Conservation (phyloP, 2,888 invertebrate species). For the Zaprionus bogoriensis region DNA sequence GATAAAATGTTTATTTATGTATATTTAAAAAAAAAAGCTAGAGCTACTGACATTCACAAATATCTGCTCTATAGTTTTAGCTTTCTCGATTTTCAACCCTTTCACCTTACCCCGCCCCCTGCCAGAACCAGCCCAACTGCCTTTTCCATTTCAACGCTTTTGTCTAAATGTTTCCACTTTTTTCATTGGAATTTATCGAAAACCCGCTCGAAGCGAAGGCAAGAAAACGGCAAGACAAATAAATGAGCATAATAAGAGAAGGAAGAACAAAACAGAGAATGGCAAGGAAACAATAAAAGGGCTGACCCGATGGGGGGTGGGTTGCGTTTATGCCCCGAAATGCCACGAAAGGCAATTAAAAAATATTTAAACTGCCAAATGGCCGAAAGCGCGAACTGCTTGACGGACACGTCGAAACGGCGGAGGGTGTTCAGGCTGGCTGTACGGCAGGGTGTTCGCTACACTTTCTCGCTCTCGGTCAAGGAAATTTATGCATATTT, state of each 20-base stretch:
- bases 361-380: constrained; percentile 79
- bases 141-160: constrained; percentile 40
- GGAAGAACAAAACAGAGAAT: neutral
- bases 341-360: constrained; percentile 77
- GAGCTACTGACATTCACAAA: too few species aligned
- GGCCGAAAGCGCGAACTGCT: constrained; percentile 26
- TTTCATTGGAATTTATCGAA: constrained; percentile 50
- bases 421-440: too few species aligned
- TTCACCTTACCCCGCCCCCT: too few species aligned
- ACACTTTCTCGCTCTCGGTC: constrained; percentile 6
- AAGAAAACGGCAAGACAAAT: constrained; percentile 69
- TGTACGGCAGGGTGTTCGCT: neutral
- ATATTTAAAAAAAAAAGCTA: too few species aligned
- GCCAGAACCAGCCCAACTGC: constrained; percentile 7
- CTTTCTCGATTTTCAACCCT: neutral
- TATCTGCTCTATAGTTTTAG: too few species aligned
- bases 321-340: constrained; percentile 30
- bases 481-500: constrained; percentile 64
- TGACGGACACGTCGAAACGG: constrained; percentile 13
- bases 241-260: constrained; percentile 75
- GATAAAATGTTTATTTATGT: too few species aligned
- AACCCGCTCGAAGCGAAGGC: constrained; percentile 30
- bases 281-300: constrained; percentile 10
- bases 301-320: neutral
- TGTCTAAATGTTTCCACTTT: constrained; percentile 34